These are phyloP conservation scores for Ectemnius lituratus DNA, from an alignment of 2,888 invertebrate species.

Conservation along the genomic window DNA sequence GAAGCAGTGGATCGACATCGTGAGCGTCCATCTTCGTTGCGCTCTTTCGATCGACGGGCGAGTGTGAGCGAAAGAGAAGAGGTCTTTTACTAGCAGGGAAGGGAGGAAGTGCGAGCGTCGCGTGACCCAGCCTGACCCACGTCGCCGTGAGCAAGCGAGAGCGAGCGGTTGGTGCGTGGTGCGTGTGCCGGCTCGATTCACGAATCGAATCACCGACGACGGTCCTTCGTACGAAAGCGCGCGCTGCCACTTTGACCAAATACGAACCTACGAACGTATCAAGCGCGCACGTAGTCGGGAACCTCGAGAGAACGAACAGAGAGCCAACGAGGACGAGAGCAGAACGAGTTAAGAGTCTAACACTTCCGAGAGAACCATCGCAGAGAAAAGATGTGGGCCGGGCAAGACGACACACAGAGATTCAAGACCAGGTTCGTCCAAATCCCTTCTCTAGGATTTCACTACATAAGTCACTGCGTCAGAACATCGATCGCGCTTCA, in stretches of 20 bases:
- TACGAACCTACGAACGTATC: no score
- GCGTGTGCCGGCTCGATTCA: slow-evolving; percentile 43
- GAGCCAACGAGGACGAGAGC: no score
- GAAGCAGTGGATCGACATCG: neutral
- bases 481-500: neutral
- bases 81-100: slow-evolving; percentile 12
- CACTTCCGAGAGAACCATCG: no score
- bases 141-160: slow-evolving; percentile 25
- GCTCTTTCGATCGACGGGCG: slow-evolving; percentile 22
- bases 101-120: slow-evolving; percentile 28
- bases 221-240: slow-evolving; percentile 13
- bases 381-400: slow-evolving; percentile 69
- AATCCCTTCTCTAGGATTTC: neutral
- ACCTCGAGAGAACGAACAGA: no score
- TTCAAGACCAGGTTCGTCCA: slow-evolving; percentile 72
- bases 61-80: neutral
- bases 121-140: slow-evolving; percentile 57
- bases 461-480: neutral
- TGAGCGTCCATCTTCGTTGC: slow-evolving; percentile 17
- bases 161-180: slow-evolving; percentile 30
- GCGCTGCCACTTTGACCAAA: neutral
- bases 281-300: no score
- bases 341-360: no score
- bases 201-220: neutral
- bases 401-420: slow-evolving; percentile 72